phyloP scores from a whole-genome alignment of 2,113 vertebrate genomes.

The Phalacrocorax carbo region DNA sequence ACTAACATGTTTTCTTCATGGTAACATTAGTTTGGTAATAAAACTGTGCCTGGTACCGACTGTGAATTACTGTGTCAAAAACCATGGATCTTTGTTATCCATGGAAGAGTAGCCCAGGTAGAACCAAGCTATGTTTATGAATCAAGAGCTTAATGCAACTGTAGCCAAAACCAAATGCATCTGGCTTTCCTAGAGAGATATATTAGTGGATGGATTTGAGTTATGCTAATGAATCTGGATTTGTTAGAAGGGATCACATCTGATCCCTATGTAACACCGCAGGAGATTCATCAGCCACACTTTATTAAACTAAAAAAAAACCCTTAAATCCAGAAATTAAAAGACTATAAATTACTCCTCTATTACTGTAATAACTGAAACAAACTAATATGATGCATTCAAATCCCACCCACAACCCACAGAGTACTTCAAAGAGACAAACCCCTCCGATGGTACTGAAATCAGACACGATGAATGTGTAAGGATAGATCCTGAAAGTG shows the following conservation, averaged over 20 bases:
- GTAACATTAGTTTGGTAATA: constrained; percentile 2
- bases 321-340: constrained; percentile 40
- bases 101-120: neutral
- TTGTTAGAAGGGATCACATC: constrained; percentile 61
- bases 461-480: neutral
- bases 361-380: constrained; percentile 33
- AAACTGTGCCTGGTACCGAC: neutral
- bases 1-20: constrained; percentile 35
- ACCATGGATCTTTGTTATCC: neutral
- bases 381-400: neutral
- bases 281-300: constrained; percentile 55
- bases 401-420: neutral
- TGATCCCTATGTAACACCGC: constrained; percentile 41
- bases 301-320: constrained; percentile 29
- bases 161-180: neutral
- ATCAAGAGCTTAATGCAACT: constrained; percentile 10
- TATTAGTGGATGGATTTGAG: constrained; percentile 49
- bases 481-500: neutral
- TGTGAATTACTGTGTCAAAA: neutral
- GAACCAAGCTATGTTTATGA: neutral
- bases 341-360: constrained; percentile 15
- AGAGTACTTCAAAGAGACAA: neutral
- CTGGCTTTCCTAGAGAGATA: constrained; percentile 44
- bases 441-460: neutral
- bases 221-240: constrained; percentile 63